Conservation (phyloP, 2,888 invertebrate genomes). For the Lutraria lutraria region DNA sequence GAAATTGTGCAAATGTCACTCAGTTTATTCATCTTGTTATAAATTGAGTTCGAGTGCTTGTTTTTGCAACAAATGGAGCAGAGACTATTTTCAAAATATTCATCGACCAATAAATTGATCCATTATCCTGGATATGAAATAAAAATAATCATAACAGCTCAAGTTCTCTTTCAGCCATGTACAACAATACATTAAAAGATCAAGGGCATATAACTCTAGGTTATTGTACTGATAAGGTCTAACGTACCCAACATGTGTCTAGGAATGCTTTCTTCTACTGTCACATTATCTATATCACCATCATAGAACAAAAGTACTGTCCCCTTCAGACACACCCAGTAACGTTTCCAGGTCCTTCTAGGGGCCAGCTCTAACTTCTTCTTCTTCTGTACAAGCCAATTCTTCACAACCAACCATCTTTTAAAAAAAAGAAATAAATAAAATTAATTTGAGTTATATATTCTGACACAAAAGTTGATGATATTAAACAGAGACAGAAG, state of each 20-base stretch:
- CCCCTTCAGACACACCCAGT: constrained; percentile 99
- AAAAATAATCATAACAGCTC: too few species aligned
- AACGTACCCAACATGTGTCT: constrained; percentile 84
- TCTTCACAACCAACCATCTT: constrained; percentile 98
- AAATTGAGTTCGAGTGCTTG: background rate
- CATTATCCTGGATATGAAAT: too few species aligned
- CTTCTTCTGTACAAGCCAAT: constrained; percentile 98
- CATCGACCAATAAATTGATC: background rate
- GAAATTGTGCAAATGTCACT: background rate
- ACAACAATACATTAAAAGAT: background rate
- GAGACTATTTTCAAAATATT: background rate
- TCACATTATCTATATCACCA: constrained; percentile 79
- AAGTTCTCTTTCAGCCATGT: background rate
- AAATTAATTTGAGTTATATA: too few species aligned
- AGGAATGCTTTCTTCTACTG: constrained; percentile 82
- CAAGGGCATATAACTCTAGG: too few species aligned
- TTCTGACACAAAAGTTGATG: too few species aligned
- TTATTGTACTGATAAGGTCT: background rate
- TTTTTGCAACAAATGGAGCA: background rate
- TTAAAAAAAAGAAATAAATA: constrained; percentile 28
- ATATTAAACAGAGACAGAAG: too few species aligned
- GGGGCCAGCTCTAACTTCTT: constrained; percentile 98
- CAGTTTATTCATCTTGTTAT: background rate
- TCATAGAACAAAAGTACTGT: constrained; percentile 96
- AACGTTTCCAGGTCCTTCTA: constrained; percentile 98